Evolutionary conservation across 2,797 vertebrate genomes (phyloP).

Genomic region (Somateria mollissima): DNA sequence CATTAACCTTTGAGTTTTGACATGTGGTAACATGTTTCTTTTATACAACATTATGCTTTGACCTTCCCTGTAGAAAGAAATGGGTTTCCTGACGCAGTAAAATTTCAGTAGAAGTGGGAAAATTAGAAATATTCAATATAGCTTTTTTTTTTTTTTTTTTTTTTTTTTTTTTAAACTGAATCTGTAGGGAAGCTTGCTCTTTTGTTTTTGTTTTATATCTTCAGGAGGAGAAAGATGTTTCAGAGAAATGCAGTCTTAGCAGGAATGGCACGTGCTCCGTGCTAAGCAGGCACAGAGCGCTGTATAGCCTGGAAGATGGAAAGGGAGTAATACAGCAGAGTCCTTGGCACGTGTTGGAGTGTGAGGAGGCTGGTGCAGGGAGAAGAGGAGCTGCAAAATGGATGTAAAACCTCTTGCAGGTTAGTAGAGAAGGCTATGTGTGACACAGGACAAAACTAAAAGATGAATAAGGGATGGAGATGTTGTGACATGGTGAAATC

Average conservation of each 20-base stretch:
- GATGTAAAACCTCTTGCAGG: not conserved
- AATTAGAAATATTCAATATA: not conserved
- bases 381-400: rapidly evolving
- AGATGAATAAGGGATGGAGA: not conserved
- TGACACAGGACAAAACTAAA: not conserved
- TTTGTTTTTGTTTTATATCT: not conserved
- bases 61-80: not conserved
- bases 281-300: not conserved
- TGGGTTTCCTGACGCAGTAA: not conserved
- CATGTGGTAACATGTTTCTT: not conserved
- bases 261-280: not conserved
- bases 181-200: not conserved
- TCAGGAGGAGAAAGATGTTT: not conserved
- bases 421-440: not conserved
- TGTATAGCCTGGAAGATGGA: not conserved
- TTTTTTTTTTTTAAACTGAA: not conserved
- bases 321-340: not conserved
- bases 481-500: not conserved
- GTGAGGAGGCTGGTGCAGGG: not conserved
- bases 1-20: not conserved
- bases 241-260: not conserved
- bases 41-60: not conserved
- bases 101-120: not conserved
- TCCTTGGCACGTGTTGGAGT: rapidly evolving
- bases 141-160: not conserved